These are phyloP conservation scores for Euwallacea fornicatus DNA, from an alignment of 1,140 invertebrate genomes.

Conservation along the genomic window DNA sequence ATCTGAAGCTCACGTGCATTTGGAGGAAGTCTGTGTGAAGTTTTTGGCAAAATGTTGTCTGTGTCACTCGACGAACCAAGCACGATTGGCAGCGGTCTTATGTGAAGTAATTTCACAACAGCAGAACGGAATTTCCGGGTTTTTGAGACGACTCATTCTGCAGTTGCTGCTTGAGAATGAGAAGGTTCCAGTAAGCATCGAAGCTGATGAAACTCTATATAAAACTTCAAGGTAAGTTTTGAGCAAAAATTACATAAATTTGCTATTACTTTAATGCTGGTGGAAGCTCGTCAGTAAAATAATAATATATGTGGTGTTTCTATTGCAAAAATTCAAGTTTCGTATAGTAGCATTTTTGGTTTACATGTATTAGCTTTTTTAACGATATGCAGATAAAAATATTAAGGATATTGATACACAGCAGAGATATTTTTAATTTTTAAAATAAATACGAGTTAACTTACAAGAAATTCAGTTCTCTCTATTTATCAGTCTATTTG, in stretches of 20 bases:
- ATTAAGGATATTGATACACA: too few relatives aligned
- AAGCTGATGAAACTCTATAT: slow-evolving; percentile 52
- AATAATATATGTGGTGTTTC: too few relatives aligned
- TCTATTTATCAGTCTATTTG: too few relatives aligned
- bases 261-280: too few relatives aligned
- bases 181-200: slow-evolving; percentile 67
- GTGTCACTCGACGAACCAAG: slow-evolving; percentile 83
- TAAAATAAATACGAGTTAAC: too few relatives aligned
- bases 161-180: slow-evolving; percentile 85
- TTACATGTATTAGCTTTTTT: too few relatives aligned
- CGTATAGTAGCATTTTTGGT: too few relatives aligned
- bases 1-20: slow-evolving; percentile 62
- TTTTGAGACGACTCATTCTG: slow-evolving; percentile 81
- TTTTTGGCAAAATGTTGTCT: slow-evolving; percentile 78
- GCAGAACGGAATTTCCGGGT: slow-evolving; percentile 76
- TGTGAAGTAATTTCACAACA: slow-evolving; percentile 72
- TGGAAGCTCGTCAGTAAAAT: too few relatives aligned
- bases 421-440: too few relatives aligned
- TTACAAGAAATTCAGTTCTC: too few relatives aligned
- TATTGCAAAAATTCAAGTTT: too few relatives aligned
- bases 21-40: slow-evolving; percentile 75
- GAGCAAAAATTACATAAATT: not conserved
- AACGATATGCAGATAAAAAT: too few relatives aligned
- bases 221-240: slow-evolving; percentile 41
- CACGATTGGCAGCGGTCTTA: slow-evolving; percentile 76